Percentiles rank a stretch among this genome's conserved stretches.
These are phyloP conservation scores for Montipora capricornis DNA, from an alignment of 64 coral and sea anemone species.

Conservation along the genomic window DNA sequence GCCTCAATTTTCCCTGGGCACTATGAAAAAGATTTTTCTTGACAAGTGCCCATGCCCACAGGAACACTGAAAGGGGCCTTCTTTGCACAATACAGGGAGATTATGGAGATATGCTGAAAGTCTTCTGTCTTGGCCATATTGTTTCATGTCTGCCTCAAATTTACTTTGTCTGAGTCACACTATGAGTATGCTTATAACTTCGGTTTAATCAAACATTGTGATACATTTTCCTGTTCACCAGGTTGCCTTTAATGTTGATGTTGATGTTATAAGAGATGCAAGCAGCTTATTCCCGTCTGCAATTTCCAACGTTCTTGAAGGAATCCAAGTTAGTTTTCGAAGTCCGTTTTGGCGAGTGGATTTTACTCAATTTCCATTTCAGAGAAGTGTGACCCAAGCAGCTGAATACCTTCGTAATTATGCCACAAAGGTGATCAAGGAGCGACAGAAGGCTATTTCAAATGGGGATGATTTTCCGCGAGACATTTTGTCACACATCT, in stretches of 20 bases:
- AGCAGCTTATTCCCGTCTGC: constrained; percentile 71
- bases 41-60: no score
- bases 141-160: no score
- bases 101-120: no score
- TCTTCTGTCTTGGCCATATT: no score
- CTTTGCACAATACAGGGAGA: no score
- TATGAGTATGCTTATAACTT: no score
- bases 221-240: neutral
- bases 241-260: constrained; percentile 30
- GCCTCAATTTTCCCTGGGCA: no score
- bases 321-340: constrained; percentile 18
- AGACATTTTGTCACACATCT: constrained; percentile 77
- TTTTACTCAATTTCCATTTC: constrained; percentile 35
- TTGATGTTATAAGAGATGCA: constrained; percentile 54
- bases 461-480: neutral
- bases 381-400: constrained; percentile 28
- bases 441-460: constrained; percentile 47
- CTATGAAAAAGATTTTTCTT: no score
- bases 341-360: constrained; percentile 51
- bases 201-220: no score
- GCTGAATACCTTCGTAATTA: constrained; percentile 62
- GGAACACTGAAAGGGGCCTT: no score
- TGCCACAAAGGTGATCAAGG: constrained; percentile 63
- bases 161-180: no score
- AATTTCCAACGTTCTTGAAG: constrained; percentile 17